Conservation (phyloP, 2,888 invertebrate genomes). For the Brachylomia viminalis region DNA sequence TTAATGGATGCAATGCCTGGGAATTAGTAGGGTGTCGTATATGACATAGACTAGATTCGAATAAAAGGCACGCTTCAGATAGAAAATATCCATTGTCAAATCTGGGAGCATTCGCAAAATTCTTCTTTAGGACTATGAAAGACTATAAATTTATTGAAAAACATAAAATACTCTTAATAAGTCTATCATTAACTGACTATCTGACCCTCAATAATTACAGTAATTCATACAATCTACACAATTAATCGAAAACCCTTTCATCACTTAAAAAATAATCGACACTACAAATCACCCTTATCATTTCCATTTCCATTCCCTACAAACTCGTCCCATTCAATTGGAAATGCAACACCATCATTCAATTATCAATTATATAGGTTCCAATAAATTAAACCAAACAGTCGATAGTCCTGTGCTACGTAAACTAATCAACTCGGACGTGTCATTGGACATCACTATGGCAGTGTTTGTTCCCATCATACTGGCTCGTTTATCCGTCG, state of each 20-base stretch:
- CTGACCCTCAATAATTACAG: conserved; percentile 2
- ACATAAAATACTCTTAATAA: not conserved
- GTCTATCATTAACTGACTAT: not conserved
- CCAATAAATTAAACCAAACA: conserved; percentile 64
- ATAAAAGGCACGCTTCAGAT: not conserved
- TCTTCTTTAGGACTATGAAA: no score
- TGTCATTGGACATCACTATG: conserved; percentile 54
- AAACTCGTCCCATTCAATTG: conserved; percentile 52
- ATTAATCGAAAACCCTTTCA: conserved; percentile 43
- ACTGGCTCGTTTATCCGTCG: conserved; percentile 30
- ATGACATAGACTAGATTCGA: not conserved
- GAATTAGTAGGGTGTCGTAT: not conserved
- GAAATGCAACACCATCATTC: conserved; percentile 56
- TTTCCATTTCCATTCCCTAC: conserved; percentile 33
- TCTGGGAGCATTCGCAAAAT: not conserved
- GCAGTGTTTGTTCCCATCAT: conserved; percentile 48
- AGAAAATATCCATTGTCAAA: not conserved
- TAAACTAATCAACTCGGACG: conserved; percentile 65
- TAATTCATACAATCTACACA: conserved; percentile 37
- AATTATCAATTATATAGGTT: conserved; percentile 65
- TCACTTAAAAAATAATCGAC: conserved; percentile 36
- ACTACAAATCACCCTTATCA: conserved; percentile 54
- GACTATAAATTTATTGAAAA: not conserved
- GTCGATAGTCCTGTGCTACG: conserved; percentile 51
- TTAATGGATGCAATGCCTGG: not conserved